A percentile compares a stretch with the other conserved stretches of the same genome.
These are phyloP conservation scores for Chrysolina americana DNA, from an alignment of 2,888 invertebrate genomes.

Conservation along the genomic window DNA sequence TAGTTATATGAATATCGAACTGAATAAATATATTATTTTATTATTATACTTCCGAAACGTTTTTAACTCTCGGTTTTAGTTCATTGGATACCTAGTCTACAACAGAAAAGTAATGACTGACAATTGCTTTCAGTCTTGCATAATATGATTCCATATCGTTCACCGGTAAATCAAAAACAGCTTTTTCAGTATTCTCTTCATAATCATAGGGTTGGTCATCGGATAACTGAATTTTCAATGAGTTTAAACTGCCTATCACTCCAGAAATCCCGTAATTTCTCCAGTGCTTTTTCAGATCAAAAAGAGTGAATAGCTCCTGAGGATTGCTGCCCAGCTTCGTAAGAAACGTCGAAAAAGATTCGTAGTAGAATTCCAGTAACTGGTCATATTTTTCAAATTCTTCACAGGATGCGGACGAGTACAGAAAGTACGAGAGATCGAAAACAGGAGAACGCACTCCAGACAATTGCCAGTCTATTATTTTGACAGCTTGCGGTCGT, in stretches of 20 bases:
- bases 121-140: slow-evolving; percentile 3
- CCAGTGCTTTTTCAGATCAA: slow-evolving; percentile 53
- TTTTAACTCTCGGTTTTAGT: no score
- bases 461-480: slow-evolving; percentile 10
- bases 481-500: not conserved
- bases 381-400: slow-evolving; percentile 51
- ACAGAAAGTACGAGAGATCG: slow-evolving; percentile 48
- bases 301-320: slow-evolving; percentile 57
- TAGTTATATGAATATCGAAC: no score
- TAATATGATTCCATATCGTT: slow-evolving; percentile 12
- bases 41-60: no score
- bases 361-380: slow-evolving; percentile 59
- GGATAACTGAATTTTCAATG: slow-evolving; percentile 37
- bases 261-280: slow-evolving; percentile 47
- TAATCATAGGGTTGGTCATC: slow-evolving; percentile 4
- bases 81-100: not conserved
- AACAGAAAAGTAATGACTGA: slow-evolving; percentile 20
- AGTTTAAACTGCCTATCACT: slow-evolving; percentile 41
- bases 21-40: no score
- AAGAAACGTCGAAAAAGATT: slow-evolving; percentile 53
- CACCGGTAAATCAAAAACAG: not conserved
- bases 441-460: slow-evolving; percentile 50
- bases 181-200: not conserved
- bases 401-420: not conserved
- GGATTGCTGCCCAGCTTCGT: slow-evolving; percentile 57